Evolutionary conservation across 1,140 invertebrate genomes (phyloP).

Genomic region (Drosophila sp.): DNA sequence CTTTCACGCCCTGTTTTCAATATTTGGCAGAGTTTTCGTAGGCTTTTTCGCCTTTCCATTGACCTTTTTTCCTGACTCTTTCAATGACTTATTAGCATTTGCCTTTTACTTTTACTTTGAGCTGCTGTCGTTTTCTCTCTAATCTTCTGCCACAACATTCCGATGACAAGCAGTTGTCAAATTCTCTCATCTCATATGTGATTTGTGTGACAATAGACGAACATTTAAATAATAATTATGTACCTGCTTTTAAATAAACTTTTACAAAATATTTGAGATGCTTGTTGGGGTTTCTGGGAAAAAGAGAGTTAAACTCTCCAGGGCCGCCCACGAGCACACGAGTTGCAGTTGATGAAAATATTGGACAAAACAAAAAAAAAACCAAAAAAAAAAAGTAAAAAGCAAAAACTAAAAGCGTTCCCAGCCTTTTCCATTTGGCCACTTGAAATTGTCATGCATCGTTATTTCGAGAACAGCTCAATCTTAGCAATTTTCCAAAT

Average conservation of each 20-base stretch:
- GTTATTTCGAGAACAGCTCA: slow-evolving; percentile 52
- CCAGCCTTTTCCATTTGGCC: slow-evolving; percentile 46
- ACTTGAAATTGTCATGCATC: slow-evolving; percentile 51
- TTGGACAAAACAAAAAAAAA: too few relatives aligned
- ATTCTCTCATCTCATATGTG: slow-evolving; percentile 33
- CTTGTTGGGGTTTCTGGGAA: slow-evolving; percentile 12
- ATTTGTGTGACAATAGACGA: slow-evolving; percentile 35
- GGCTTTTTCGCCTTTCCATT: background rate
- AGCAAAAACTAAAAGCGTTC: slow-evolving; percentile 19
- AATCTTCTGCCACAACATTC: slow-evolving; percentile 22
- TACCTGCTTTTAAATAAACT: slow-evolving; percentile 20
- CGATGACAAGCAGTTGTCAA: slow-evolving; percentile 45
- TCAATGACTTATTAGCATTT: slow-evolving; percentile 29
- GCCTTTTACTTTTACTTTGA: slow-evolving; percentile 60
- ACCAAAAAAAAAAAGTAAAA: background rate
- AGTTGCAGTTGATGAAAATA: slow-evolving; percentile 21
- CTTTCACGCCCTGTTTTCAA: slow-evolving; percentile 1
- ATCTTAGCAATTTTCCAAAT: slow-evolving; percentile 62
- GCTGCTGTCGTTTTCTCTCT: slow-evolving; percentile 31
- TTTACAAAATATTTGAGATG: slow-evolving; percentile 20
- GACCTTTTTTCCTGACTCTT: slow-evolving; percentile 31
- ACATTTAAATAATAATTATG: slow-evolving; percentile 54
- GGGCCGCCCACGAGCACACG: slow-evolving; percentile 46
- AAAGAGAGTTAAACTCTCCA: slow-evolving; percentile 8
- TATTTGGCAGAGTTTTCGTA: slow-evolving; percentile 1